Evolutionary conservation across 2,113 vertebrate genomes (phyloP).

Genomic region (Scopus umbretta): DNA sequence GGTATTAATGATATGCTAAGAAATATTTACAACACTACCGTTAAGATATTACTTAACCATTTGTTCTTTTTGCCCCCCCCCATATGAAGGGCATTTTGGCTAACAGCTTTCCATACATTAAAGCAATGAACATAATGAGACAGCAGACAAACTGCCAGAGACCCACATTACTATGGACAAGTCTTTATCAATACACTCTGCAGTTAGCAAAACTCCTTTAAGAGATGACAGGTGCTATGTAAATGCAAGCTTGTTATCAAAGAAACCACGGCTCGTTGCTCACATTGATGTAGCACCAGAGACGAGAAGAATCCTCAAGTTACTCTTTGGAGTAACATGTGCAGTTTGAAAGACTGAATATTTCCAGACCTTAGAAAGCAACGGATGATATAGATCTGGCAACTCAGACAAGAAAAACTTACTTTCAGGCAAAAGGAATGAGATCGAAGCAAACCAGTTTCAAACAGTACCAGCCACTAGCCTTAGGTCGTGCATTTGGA

Average conservation of each 20-base stretch:
- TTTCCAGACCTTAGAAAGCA: neutral
- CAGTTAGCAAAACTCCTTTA: neutral
- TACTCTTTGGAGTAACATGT: neutral
- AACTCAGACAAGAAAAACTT: neutral
- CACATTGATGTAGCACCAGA: neutral
- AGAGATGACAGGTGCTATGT: neutral
- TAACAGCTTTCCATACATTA: conserved; percentile 32
- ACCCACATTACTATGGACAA: neutral
- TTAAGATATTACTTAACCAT: neutral
- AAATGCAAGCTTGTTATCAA: neutral
- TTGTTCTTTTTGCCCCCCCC: neutral
- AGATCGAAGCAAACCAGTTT: neutral
- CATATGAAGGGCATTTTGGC: neutral
- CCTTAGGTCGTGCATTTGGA: neutral
- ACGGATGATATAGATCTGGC: neutral
- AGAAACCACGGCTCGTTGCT: neutral
- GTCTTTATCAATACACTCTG: neutral
- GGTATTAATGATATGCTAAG: neutral
- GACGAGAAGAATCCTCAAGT: neutral
- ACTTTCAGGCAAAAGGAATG: neutral
- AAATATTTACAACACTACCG: conserved; percentile 10
- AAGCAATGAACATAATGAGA: neutral
- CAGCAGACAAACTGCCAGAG: neutral
- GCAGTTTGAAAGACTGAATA: neutral
- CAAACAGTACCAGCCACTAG: neutral